phyloP scores from a whole-genome alignment of 1,140 invertebrate species.

The Calliphora vicina region DNA sequence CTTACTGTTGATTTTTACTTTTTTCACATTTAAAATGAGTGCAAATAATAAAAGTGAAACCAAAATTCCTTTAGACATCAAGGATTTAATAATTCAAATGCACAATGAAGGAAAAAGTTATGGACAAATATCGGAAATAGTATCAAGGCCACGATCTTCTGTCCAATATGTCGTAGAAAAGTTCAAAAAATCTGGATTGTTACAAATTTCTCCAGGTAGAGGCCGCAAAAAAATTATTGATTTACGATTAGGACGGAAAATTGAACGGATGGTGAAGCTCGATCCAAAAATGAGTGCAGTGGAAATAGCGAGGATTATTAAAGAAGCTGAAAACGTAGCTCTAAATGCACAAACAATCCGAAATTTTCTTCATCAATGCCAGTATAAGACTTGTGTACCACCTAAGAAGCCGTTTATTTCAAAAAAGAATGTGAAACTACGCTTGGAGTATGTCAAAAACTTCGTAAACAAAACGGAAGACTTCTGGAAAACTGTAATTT shows the following conservation, averaged over 20 bases:
- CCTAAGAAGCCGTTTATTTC: conserved; percentile 32
- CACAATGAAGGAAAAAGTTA: conserved; percentile 4
- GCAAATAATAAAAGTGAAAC: not conserved
- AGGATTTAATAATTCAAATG: conserved; percentile 14
- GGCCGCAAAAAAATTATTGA: conserved; percentile 15
- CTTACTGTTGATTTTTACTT: not conserved
- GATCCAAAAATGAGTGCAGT: conserved; percentile 7
- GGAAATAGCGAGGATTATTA: conserved; percentile 12
- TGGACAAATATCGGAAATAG: not conserved
- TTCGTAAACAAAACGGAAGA: conserved; percentile 31
- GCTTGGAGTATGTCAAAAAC: conserved; percentile 42
- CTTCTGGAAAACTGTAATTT: conserved; percentile 44
- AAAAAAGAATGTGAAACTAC: conserved; percentile 26
- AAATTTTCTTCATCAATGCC: conserved; percentile 14
- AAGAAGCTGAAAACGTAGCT: not conserved
- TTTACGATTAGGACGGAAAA: not conserved
- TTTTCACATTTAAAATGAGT: not conserved
- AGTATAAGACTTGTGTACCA: conserved; percentile 20
- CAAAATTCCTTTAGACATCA: not conserved
- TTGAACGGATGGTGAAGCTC: not conserved
- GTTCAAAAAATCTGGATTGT: not conserved
- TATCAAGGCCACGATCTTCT: not conserved
- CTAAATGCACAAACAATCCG: conserved; percentile 17
- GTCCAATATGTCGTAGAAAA: conserved; percentile 7
- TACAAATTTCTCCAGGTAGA: not conserved